Evolutionary conservation across 2,113 vertebrate species (phyloP).

Genomic region (Caracal caracal): DNA sequence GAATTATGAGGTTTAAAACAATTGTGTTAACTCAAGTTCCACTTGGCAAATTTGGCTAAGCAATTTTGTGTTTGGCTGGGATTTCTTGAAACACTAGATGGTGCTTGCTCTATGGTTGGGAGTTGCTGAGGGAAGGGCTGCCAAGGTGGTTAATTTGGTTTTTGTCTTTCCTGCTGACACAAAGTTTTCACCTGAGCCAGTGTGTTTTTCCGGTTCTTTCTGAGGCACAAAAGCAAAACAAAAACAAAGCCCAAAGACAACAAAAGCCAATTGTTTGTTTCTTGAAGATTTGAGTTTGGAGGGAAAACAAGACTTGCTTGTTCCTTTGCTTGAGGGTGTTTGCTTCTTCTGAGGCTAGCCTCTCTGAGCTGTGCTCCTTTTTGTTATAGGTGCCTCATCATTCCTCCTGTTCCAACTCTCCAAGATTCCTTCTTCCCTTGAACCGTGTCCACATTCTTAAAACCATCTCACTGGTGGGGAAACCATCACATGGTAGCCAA

Average conservation of each 20-base stretch:
- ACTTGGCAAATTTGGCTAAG: constrained; percentile 22
- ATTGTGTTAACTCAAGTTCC: neutral
- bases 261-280: neutral
- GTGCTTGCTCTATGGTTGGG: neutral
- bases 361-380: neutral
- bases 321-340: neutral
- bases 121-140: neutral
- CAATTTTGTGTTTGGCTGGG: constrained; percentile 60
- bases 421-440: neutral
- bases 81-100: constrained; percentile 22
- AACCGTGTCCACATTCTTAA: neutral
- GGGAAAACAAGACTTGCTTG: neutral
- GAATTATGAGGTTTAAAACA: constrained; percentile 18
- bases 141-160: constrained; percentile 42
- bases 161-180: constrained; percentile 65
- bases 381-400: rapidly evolving
- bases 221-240: constrained; percentile 50
- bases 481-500: neutral
- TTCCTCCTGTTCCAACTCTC: rapidly evolving
- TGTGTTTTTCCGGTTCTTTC: constrained; percentile 34
- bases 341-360: neutral
- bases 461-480: neutral
- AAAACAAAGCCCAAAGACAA: constrained; percentile 53
- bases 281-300: constrained; percentile 18
- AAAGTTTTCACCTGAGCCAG: constrained; percentile 59